phyloP scores from a whole-genome alignment of 1,140 invertebrate genomes.

The Drosophila ercepeae region DNA sequence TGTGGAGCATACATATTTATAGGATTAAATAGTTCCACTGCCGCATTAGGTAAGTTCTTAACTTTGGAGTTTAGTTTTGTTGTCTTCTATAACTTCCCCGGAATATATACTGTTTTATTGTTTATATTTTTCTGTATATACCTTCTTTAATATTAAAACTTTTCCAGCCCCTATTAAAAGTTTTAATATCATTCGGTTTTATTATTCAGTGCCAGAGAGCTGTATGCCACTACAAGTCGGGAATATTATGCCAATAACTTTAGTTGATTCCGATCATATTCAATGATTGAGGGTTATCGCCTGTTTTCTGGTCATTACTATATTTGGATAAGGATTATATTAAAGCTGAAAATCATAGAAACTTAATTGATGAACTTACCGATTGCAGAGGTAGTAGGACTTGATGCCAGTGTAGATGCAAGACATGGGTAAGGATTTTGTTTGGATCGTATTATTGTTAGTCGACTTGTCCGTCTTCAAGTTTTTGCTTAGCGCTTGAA shows the following conservation, averaged over 20 bases:
- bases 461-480: neutral
- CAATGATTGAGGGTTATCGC: conserved; percentile 5
- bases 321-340: neutral
- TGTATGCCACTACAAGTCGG: conserved; percentile 35
- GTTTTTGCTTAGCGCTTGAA: conserved; percentile 33
- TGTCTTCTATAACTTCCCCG: neutral
- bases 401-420: conserved; percentile 69
- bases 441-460: neutral
- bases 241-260: conserved; percentile 18
- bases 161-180: conserved; percentile 74
- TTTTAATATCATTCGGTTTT: conserved; percentile 61
- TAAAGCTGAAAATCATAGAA: neutral
- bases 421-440: conserved; percentile 35
- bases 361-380: conserved; percentile 41
- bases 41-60: neutral
- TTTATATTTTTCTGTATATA: conserved; percentile 10
- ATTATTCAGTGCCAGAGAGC: conserved; percentile 29
- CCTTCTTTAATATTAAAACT: conserved; percentile 66
- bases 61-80: neutral
- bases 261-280: conserved; percentile 20
- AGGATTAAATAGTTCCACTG: conserved; percentile 6
- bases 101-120: conserved; percentile 1
- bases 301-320: conserved; percentile 37
- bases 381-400: conserved; percentile 67
- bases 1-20: conserved; percentile 7